Percentiles rank a stretch among this genome's conserved stretches.
Evolutionary conservation across 2,797 vertebrate genomes (phyloP).

Genomic region (Merluccius polli): DNA sequence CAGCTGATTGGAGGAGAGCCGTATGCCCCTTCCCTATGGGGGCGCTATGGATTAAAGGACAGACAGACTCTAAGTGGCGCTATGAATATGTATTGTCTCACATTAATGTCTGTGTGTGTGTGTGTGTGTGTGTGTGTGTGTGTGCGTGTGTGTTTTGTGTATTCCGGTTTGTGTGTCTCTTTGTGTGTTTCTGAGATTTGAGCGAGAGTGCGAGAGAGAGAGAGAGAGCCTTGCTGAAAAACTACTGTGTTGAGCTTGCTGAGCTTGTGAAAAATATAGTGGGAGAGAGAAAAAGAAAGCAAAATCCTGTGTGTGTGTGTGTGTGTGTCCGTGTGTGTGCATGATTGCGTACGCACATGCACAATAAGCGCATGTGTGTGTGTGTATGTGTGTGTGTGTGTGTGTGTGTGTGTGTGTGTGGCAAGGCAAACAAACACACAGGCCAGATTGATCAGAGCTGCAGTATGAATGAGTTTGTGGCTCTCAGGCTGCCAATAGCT

Average conservation of each 20-base stretch:
- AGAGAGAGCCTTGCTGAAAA: too few species aligned
- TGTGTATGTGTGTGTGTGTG: too few species aligned
- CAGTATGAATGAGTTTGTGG: constrained; percentile 62
- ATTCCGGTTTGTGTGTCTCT: too few species aligned
- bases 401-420: too few species aligned
- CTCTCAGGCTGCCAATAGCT: constrained; percentile 59
- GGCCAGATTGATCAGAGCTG: constrained; percentile 37
- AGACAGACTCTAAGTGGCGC: background rate
- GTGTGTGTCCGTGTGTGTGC: constrained; percentile 12
- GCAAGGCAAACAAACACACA: background rate
- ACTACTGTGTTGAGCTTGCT: background rate
- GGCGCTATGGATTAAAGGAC: background rate
- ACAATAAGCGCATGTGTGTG: background rate
- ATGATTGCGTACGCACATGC: constrained; percentile 5
- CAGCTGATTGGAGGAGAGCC: background rate
- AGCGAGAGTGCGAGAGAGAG: too few species aligned
- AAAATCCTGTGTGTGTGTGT: background rate
- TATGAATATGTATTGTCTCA: background rate
- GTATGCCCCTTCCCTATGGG: background rate
- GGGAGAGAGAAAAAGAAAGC: too few species aligned
- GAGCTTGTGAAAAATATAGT: too few species aligned
- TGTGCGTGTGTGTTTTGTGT: background rate
- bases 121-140: background rate
- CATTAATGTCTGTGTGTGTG: background rate
- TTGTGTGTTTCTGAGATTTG: too few species aligned